phyloP scores from a whole-genome alignment of 2,888 invertebrate genomes.

The Sclerodermus sp. region DNA sequence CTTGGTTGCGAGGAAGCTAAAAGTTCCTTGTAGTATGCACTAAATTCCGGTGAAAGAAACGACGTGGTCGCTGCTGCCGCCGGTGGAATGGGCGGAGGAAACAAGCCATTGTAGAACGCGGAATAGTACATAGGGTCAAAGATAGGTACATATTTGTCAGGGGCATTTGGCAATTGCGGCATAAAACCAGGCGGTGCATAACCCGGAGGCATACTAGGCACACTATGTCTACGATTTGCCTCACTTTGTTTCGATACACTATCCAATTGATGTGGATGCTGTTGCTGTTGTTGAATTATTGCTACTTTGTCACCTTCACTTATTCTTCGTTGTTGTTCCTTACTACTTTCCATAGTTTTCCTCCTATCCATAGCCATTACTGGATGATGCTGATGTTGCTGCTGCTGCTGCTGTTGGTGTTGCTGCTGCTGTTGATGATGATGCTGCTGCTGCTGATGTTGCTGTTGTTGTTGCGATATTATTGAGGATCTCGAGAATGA shows the following conservation, averaged over 20 bases:
- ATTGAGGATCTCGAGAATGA: slow-evolving; percentile 26
- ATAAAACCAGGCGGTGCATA: slow-evolving; percentile 45
- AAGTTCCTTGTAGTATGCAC: slow-evolving; percentile 62
- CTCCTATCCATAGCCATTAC: slow-evolving; percentile 38
- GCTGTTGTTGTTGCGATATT: slow-evolving; percentile 28
- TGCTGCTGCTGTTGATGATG: no score
- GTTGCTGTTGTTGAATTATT: slow-evolving; percentile 22
- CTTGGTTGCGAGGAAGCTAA: slow-evolving; percentile 57
- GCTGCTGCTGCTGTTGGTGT: slow-evolving; percentile 24
- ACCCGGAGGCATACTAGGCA: slow-evolving; percentile 44
- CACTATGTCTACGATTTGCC: slow-evolving; percentile 38
- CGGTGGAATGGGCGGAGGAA: slow-evolving; percentile 48
- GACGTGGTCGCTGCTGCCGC: slow-evolving; percentile 48
- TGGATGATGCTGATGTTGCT: no score
- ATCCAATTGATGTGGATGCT: slow-evolving; percentile 30
- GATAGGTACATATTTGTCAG: slow-evolving; percentile 56
- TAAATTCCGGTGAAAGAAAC: slow-evolving; percentile 57
- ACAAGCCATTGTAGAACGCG: slow-evolving; percentile 57
- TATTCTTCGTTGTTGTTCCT: slow-evolving; percentile 37
- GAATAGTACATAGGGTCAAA: slow-evolving; percentile 60
- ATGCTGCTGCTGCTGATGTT: no score
- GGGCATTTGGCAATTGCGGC: slow-evolving; percentile 50
- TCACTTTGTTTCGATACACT: slow-evolving; percentile 25
- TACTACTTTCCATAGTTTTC: slow-evolving; percentile 31
- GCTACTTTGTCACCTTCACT: slow-evolving; percentile 46